Evolutionary conservation across 2,888 invertebrate species (phyloP).

Genomic region (Conomelus anceps): DNA sequence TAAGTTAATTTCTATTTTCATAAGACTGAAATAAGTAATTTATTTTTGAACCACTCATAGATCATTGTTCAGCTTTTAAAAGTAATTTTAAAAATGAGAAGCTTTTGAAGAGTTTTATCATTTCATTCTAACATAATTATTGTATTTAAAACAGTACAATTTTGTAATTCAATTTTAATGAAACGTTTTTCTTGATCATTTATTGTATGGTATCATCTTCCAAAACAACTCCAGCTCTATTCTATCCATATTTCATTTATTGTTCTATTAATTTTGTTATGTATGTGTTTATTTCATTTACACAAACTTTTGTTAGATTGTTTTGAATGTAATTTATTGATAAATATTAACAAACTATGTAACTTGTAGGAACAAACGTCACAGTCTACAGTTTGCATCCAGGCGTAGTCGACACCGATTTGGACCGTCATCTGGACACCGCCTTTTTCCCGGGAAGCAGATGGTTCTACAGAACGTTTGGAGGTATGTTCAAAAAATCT

Average conservation of each 20-base stretch:
- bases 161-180: no score
- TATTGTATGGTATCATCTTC: no score
- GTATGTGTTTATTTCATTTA: background rate
- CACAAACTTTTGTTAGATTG: background rate
- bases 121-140: no score
- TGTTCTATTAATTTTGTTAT: background rate
- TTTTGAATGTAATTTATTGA: background rate
- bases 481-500: conserved; percentile 48
- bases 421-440: conserved; percentile 57
- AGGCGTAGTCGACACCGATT: conserved; percentile 66
- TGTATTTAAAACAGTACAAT: no score
- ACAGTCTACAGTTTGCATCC: conserved; percentile 66
- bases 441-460: conserved; percentile 47
- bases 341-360: background rate
- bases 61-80: no score
- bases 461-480: conserved; percentile 38
- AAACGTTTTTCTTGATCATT: no score
- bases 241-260: background rate
- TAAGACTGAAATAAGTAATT: no score
- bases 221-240: background rate
- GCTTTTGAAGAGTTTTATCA: no score
- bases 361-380: conserved; percentile 46
- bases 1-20: no score
- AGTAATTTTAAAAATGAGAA: no score
- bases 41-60: no score